These are phyloP conservation scores for Suricata suricatta DNA, from an alignment of 2,113 vertebrate species.

Conservation along the genomic window DNA sequence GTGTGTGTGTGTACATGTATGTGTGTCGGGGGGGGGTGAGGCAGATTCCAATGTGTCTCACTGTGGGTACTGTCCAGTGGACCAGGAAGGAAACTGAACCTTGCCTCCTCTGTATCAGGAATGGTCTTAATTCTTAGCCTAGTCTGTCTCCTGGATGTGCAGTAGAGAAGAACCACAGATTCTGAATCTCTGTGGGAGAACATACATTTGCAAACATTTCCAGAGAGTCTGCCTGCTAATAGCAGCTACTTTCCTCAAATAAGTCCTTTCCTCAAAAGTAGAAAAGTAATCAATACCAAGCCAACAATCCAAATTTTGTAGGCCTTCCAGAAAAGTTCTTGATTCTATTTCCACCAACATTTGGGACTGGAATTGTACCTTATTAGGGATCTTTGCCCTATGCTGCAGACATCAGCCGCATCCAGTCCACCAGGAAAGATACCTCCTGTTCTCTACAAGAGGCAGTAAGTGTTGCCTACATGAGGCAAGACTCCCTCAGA, in stretches of 20 bases:
- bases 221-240: background rate
- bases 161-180: background rate
- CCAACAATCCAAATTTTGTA: background rate
- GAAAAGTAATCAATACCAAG: background rate
- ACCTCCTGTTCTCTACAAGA: background rate
- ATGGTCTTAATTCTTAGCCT: background rate
- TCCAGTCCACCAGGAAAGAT: background rate
- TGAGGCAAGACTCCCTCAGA: background rate
- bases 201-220: background rate
- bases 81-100: background rate
- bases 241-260: background rate
- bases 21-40: background rate
- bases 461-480: background rate
- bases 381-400: background rate
- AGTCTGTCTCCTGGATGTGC: background rate
- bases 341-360: background rate
- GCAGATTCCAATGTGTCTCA: background rate
- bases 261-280: background rate
- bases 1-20: background rate
- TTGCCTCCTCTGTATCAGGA: background rate
- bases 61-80: background rate
- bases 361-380: background rate
- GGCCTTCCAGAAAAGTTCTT: background rate
- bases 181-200: background rate
- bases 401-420: background rate